These are phyloP conservation scores for Unio delphinus DNA, from an alignment of 2,888 invertebrate genomes.

Conservation along the genomic window DNA sequence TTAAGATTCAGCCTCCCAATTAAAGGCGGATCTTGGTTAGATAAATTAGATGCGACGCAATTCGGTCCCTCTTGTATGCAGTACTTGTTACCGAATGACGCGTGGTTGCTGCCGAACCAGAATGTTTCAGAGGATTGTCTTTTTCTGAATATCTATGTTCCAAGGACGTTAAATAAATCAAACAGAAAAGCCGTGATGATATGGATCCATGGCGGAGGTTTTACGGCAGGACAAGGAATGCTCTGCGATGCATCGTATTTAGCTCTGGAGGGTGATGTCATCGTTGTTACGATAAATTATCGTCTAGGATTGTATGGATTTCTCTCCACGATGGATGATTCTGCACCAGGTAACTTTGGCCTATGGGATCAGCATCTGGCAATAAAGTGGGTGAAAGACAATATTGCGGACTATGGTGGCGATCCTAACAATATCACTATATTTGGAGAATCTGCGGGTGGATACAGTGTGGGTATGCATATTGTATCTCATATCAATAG, in stretches of 20 bases:
- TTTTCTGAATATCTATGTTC: slow-evolving; percentile 43
- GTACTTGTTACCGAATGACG: slow-evolving; percentile 27
- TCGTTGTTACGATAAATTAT: slow-evolving; percentile 50
- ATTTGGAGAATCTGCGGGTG: slow-evolving; percentile 53
- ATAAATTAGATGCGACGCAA: slow-evolving; percentile 18
- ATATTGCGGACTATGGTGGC: slow-evolving; percentile 48
- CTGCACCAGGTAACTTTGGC: slow-evolving; percentile 41
- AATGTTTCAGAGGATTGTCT: slow-evolving; percentile 48
- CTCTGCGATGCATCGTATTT: slow-evolving; percentile 39
- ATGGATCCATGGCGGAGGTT: slow-evolving; percentile 54
- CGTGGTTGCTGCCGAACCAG: slow-evolving; percentile 26
- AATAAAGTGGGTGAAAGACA: slow-evolving; percentile 46
- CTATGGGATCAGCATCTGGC: slow-evolving; percentile 48
- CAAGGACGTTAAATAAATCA: slow-evolving; percentile 15
- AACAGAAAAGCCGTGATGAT: slow-evolving; percentile 41
- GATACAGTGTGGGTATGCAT: slow-evolving; percentile 38
- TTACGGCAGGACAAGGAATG: slow-evolving; percentile 38
- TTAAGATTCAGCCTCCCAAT: slow-evolving; percentile 31
- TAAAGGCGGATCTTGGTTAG: slow-evolving; percentile 16
- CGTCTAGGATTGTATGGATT: slow-evolving; percentile 50
- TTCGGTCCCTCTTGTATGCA: slow-evolving; percentile 43
- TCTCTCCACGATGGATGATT: slow-evolving; percentile 31
- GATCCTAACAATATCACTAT: slow-evolving; percentile 36
- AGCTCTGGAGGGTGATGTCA: slow-evolving; percentile 38
- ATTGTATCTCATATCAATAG: slow-evolving; percentile 30